Base-by-base conservation (phyloP, 2,797 vertebrate genomes). In the Cuniculus paca region DNA sequence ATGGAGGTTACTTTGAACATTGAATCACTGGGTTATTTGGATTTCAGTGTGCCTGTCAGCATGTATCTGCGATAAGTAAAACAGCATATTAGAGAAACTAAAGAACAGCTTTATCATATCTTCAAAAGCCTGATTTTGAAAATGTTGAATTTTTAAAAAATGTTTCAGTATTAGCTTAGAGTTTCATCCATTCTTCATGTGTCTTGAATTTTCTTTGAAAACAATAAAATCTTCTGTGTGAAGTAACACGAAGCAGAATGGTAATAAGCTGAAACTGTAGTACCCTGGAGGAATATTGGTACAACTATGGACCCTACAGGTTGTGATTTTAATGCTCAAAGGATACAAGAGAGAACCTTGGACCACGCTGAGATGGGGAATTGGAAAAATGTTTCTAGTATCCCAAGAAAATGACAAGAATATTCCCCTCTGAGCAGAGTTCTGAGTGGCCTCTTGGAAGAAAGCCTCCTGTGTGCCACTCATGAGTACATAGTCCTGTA, bases 1-100 rank as follows among this genome's bases (percentile, higher is more conserved):
- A 2, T 79, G 34, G 22, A 14, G 36, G 5, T 45, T 83, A 14
- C n/a, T 87, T 89, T 70, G 58, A 91, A 68, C 14, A 89, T 8
- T 60, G 26, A n/a, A n/a, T 94, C 95, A 8, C 12, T 98, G 97
- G 98, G 39, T 72, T 96, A 92, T 81, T 80, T 92, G 14, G 31
- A 74, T 45, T 91, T 82, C 70, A 74, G 61, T 54, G 13, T 28
- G 10, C 20, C 1, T 5, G 1, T 84, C 91, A 78, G 24, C 14
- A 42, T 16, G 6, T 86, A 24, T 36, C 19, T 74, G 2, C 58
- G 45, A 17, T 87, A 58, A 87, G 16, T 68, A 19, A 68, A 42
- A n/a, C 42, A 52, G 39, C 20, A 22, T 36, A 42, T 79, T 79
- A 86, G 9, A 84, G 74, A 22, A 88, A 31, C 61, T 74, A 24